Percentiles rank a stretch among this genome's conserved stretches.
Conservation (phyloP, 1,140 invertebrate species). For the Pseudomyrmex dendroicus region DNA sequence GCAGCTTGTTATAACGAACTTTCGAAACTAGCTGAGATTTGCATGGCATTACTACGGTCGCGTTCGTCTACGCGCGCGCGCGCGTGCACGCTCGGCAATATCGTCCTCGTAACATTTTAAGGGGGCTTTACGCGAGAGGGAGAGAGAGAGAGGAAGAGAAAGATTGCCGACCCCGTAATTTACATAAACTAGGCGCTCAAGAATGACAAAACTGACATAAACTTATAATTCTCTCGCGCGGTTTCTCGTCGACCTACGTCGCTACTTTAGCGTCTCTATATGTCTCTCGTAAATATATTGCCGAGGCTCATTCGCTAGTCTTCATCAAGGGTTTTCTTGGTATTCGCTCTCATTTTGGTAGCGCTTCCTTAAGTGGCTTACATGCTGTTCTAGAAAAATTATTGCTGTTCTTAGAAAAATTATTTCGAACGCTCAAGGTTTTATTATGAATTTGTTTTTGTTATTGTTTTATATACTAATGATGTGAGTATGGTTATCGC, state of each 20-base stretch:
- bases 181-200: constrained; percentile 73
- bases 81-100: constrained; percentile 57
- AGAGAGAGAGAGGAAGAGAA: constrained; percentile 39
- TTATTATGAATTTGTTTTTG: neutral
- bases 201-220: constrained; percentile 72
- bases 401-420: neutral
- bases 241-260: constrained; percentile 14
- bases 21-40: constrained; percentile 77
- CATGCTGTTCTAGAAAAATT: neutral
- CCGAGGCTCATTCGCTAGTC: constrained; percentile 36
- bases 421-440: neutral
- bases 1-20: constrained; percentile 75
- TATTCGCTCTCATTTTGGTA: constrained; percentile 21
- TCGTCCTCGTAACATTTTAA: constrained; percentile 70
- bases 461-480: neutral
- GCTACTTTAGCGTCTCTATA: constrained; percentile 25
- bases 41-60: constrained; percentile 70
- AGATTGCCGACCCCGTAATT: constrained; percentile 68
- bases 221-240: constrained; percentile 72
- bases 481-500: neutral
- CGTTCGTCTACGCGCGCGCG: neutral
- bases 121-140: constrained; percentile 57
- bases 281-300: constrained; percentile 53
- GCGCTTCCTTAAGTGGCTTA: neutral
- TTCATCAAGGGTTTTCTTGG: constrained; percentile 48